These are phyloP conservation scores for Phataginus tricuspis DNA, from an alignment of 2,797 vertebrate genomes.

Conservation along the genomic window DNA sequence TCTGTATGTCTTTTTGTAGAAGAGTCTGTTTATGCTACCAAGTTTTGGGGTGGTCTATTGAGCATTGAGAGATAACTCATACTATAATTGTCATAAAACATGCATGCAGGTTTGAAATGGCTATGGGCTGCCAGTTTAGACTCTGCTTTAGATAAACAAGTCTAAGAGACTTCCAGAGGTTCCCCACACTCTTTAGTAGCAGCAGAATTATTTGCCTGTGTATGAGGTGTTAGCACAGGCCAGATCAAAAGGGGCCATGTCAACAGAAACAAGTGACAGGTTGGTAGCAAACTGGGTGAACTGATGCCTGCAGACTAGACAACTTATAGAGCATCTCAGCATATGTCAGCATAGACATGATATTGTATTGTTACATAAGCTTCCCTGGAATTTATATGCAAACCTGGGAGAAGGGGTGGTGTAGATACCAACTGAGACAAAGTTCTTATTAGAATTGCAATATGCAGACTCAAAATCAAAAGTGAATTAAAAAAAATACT, in stretches of 20 bases:
- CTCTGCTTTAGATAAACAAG: not conserved
- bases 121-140: not conserved
- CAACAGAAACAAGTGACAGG: not conserved
- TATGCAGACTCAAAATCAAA: not conserved
- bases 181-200: not conserved
- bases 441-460: conserved; percentile 25
- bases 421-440: not conserved
- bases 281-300: not conserved
- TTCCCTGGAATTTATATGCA: not conserved
- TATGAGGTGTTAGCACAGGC: not conserved
- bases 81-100: not conserved
- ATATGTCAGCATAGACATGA: not conserved
- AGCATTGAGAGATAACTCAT: not conserved
- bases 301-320: not conserved
- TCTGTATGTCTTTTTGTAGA: too few species aligned
- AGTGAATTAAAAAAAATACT: not conserved
- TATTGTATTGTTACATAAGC: not conserved
- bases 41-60: not conserved
- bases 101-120: not conserved
- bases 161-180: not conserved
- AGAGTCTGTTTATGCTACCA: not conserved
- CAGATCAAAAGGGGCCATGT: not conserved
- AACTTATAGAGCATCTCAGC: not conserved
- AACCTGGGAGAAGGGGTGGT: not conserved
- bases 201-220: not conserved